Percentiles rank a stretch among this genome's conserved stretches.
Conservation (phyloP, 2,888 invertebrate species). For the Acanthoscelides obtectus region DNA sequence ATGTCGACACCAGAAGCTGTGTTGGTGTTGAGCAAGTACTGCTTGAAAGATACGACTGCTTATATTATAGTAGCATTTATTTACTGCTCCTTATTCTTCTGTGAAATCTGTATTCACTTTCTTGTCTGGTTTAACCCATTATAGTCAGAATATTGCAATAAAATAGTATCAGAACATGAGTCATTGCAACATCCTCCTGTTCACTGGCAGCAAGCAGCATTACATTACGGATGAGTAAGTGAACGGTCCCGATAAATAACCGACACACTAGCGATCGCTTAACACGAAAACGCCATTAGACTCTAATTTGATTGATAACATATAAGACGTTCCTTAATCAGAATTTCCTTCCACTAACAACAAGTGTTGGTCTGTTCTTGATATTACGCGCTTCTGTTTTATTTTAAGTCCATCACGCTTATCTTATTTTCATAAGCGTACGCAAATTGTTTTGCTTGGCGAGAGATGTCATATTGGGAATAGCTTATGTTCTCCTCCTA, state of each 20-base stretch:
- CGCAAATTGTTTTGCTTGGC: neutral
- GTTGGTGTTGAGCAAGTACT: too few relatives aligned
- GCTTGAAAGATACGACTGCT: too few relatives aligned
- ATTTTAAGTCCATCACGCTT: slow-evolving; percentile 23
- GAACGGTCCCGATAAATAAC: slow-evolving; percentile 5
- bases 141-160: neutral
- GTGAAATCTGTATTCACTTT: too few relatives aligned
- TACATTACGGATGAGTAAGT: neutral
- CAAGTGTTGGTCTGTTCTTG: slow-evolving; percentile 29
- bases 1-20: too few relatives aligned
- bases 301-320: slow-evolving; percentile 22
- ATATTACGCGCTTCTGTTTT: slow-evolving; percentile 28
- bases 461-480: too few relatives aligned
- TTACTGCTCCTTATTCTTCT: too few relatives aligned
- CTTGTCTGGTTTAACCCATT: neutral
- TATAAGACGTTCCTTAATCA: slow-evolving; percentile 18
- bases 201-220: neutral
- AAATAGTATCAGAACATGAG: neutral
- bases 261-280: slow-evolving; percentile 8
- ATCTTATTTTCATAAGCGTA: slow-evolving; percentile 11
- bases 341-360: slow-evolving; percentile 20
- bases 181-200: neutral
- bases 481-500: too few relatives aligned
- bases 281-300: slow-evolving; percentile 22
- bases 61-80: too few relatives aligned